Conservation (phyloP, 2,888 invertebrate genomes). For the Apodemia mormo region DNA sequence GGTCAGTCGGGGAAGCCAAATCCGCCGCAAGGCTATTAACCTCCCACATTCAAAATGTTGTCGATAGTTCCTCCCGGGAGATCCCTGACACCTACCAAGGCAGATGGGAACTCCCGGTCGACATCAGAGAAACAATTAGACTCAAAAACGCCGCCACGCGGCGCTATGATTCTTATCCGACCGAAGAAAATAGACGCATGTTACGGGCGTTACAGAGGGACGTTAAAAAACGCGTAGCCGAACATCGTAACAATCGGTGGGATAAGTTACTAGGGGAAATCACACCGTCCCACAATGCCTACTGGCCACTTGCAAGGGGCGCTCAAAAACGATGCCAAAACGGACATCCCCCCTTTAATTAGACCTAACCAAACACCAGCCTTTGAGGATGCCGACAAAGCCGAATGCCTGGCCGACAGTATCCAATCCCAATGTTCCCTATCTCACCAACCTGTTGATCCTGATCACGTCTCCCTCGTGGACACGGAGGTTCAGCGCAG, state of each 20-base stretch:
- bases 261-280: background rate
- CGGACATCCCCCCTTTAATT: background rate
- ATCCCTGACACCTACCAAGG: background rate
- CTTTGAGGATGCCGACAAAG: too few species aligned
- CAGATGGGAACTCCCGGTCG: background rate
- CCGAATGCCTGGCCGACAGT: too few species aligned
- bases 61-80: background rate
- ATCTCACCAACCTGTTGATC: background rate
- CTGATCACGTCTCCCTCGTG: background rate
- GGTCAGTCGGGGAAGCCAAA: background rate
- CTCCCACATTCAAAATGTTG: background rate
- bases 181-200: background rate
- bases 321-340: background rate
- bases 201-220: background rate
- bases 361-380: background rate
- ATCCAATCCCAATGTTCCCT: background rate
- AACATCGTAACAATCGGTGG: background rate
- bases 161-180: background rate
- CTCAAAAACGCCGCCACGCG: background rate
- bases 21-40: background rate
- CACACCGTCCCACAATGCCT: background rate
- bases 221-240: background rate
- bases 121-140: background rate
- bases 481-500: background rate
- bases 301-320: background rate